Conservation (phyloP, 1,140 invertebrate species). For the Atta cephalotes region DNA sequence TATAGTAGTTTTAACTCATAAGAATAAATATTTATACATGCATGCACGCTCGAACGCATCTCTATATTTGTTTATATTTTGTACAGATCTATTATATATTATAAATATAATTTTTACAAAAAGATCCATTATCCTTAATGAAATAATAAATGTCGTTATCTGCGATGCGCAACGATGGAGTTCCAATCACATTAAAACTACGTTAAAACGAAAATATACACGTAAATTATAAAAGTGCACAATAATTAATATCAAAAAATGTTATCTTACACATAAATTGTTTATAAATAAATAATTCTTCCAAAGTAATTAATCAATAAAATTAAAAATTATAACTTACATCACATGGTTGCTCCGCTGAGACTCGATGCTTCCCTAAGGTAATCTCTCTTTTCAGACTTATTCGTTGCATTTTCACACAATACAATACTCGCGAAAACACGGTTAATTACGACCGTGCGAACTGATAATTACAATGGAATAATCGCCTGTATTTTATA, state of each 20-base stretch:
- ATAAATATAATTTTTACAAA: background rate
- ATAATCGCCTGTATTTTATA: background rate
- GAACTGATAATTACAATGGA: slow-evolving; percentile 6
- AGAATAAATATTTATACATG: too few relatives aligned
- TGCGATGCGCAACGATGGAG: background rate
- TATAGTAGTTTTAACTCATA: background rate
- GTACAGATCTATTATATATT: background rate
- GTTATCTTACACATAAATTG: background rate
- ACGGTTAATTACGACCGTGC: background rate
- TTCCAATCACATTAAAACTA: background rate
- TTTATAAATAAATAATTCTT: background rate
- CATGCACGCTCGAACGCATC: too few relatives aligned
- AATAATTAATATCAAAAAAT: background rate
- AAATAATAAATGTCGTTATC: background rate
- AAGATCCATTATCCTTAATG: background rate
- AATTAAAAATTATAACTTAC: background rate
- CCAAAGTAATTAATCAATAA: background rate
- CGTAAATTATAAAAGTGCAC: background rate
- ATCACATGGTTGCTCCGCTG: background rate
- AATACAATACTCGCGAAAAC: background rate
- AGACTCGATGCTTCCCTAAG: background rate
- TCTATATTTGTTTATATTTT: background rate
- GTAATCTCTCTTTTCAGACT: background rate
- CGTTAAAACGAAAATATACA: background rate
- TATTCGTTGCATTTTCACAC: background rate